Percentiles rank a stretch among this genome's conserved stretches.
These are phyloP conservation scores for Melanaphis sacchari DNA, from an alignment of 1,140 invertebrate species.

Conservation along the genomic window DNA sequence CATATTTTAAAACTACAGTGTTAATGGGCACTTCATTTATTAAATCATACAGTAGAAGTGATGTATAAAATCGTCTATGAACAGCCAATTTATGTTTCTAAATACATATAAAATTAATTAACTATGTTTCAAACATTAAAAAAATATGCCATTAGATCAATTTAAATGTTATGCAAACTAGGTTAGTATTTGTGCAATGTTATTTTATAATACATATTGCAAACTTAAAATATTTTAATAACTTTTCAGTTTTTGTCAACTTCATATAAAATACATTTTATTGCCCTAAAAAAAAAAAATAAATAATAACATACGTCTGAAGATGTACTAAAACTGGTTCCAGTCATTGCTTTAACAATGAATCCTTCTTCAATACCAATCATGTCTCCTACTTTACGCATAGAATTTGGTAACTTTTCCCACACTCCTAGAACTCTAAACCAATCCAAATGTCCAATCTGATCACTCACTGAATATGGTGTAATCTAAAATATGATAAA, in stretches of 20 bases:
- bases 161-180: neutral
- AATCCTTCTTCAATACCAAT: constrained; percentile 92
- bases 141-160: neutral
- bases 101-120: constrained; percentile 11
- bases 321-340: constrained; percentile 67
- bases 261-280: neutral
- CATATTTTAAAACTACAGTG: constrained; percentile 82
- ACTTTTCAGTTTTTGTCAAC: neutral
- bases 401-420: constrained; percentile 79
- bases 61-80: constrained; percentile 84
- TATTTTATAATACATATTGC: neutral
- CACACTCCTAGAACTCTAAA: constrained; percentile 83
- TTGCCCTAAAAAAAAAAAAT: neutral
- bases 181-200: neutral
- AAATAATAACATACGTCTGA: constrained; percentile 66
- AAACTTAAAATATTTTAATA: neutral
- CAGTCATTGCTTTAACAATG: constrained; percentile 79
- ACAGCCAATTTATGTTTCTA: constrained; percentile 61
- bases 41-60: constrained; percentile 90
- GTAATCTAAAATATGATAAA: constrained; percentile 68
- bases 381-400: constrained; percentile 86
- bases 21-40: constrained; percentile 88
- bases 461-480: constrained; percentile 80
- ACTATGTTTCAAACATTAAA: neutral
- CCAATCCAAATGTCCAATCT: constrained; percentile 87